These are phyloP conservation scores for Ormyrus rosae DNA, from an alignment of 2,888 invertebrate species.

Conservation along the genomic window DNA sequence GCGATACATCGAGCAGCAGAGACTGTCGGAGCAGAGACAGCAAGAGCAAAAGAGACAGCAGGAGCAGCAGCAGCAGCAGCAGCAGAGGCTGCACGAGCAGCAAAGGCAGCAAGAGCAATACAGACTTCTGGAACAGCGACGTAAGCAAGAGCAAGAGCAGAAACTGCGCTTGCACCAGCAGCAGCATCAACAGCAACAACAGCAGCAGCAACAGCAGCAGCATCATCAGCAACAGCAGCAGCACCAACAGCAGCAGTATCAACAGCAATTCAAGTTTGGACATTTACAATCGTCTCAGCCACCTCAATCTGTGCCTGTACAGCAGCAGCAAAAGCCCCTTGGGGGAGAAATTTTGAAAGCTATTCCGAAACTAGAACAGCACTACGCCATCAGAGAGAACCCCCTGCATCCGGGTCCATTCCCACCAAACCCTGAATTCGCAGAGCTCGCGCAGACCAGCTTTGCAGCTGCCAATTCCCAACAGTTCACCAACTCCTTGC, in stretches of 20 bases:
- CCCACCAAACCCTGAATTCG: conserved; percentile 67
- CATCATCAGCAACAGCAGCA: conserved; percentile 63
- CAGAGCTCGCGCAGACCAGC: conserved; percentile 57
- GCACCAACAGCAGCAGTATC: conserved; percentile 59
- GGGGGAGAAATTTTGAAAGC: conserved; percentile 87
- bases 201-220: conserved; percentile 58
- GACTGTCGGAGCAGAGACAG: conserved; percentile 83
- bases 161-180: conserved; percentile 65
- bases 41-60: conserved; percentile 67
- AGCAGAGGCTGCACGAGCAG: conserved; percentile 65
- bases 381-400: conserved; percentile 76
- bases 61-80: conserved; percentile 63
- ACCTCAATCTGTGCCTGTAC: conserved; percentile 46
- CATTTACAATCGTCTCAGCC: conserved; percentile 63
- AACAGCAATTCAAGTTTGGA: conserved; percentile 66
- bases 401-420: conserved; percentile 73
- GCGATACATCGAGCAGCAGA: conserved; percentile 77
- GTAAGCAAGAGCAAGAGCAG: conserved; percentile 66
- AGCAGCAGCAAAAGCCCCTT: conserved; percentile 66
- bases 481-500: conserved; percentile 57
- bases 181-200: conserved; percentile 57
- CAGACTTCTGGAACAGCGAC: conserved; percentile 75
- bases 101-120: conserved; percentile 58
- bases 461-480: background rate
- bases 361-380: conserved; percentile 88